A percentile compares a stretch with the other conserved stretches of the same genome.
Conservation (phyloP, 2,888 invertebrate genomes). For the Lymantria monacha region DNA sequence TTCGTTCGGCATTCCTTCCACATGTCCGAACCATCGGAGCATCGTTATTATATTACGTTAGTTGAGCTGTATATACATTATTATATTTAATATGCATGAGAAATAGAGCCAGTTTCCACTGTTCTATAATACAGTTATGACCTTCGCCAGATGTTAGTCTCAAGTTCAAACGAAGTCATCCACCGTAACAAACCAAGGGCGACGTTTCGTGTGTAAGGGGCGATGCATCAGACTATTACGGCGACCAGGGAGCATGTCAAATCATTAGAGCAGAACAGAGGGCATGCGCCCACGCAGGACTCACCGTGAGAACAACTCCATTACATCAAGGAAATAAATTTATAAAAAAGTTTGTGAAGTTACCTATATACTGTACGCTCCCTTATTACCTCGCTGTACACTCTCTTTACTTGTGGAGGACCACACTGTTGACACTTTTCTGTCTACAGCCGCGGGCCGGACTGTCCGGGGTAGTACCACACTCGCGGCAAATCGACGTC, state of each 20-base stretch:
- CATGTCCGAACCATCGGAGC: too few species aligned
- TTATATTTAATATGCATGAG: too few species aligned
- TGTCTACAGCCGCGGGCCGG: too few species aligned
- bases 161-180: constrained; percentile 7
- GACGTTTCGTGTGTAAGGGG: constrained; percentile 42
- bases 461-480: too few species aligned
- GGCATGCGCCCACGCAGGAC: constrained; percentile 34
- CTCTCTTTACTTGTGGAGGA: too few species aligned
- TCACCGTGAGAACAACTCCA: constrained; percentile 25
- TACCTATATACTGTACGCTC: too few species aligned
- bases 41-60: not conserved
- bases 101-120: not conserved
- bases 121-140: not conserved
- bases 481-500: too few species aligned
- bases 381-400: too few species aligned
- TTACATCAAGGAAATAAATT: constrained; percentile 20
- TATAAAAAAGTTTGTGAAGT: constrained; percentile 1
- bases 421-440: too few species aligned
- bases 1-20: too few species aligned
- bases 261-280: constrained; percentile 58
- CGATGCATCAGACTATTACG: constrained; percentile 51
- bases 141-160: constrained; percentile 3
- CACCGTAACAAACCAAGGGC: constrained; percentile 39
- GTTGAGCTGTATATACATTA: too few species aligned
- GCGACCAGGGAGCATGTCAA: constrained; percentile 61